Evolutionary conservation across 2,888 invertebrate species (phyloP).

Genomic region (Mechanitis mazaeus): DNA sequence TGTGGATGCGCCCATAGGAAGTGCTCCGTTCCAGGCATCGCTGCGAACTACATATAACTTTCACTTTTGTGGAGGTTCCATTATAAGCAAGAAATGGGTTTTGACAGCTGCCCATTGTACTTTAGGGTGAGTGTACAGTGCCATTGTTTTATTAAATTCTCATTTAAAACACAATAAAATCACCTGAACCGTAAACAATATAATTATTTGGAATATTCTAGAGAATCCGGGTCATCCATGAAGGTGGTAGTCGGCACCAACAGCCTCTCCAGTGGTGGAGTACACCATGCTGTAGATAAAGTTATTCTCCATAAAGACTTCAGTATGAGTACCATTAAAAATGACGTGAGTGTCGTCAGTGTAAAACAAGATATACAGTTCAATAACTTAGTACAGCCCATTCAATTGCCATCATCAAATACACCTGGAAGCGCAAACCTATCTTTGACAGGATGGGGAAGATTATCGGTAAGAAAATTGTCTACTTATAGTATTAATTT

Average conservation of each 20-base stretch:
- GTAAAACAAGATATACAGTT: slow-evolving; percentile 48
- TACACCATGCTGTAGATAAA: slow-evolving; percentile 47
- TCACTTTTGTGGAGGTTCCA: slow-evolving; percentile 67
- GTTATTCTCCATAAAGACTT: slow-evolving; percentile 63
- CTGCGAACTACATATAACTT: slow-evolving; percentile 44
- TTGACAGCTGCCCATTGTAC: slow-evolving; percentile 72
- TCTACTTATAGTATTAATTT: too few relatives aligned
- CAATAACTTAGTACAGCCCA: slow-evolving; percentile 49
- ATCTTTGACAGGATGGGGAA: slow-evolving; percentile 70
- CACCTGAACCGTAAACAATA: too few relatives aligned
- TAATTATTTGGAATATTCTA: slow-evolving; percentile 10
- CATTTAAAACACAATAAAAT: too few relatives aligned
- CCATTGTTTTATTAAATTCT: neutral
- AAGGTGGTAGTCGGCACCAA: slow-evolving; percentile 69
- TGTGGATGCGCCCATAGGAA: slow-evolving; percentile 54
- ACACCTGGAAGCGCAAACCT: slow-evolving; percentile 49
- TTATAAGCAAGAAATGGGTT: slow-evolving; percentile 60
- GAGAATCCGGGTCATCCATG: slow-evolving; percentile 28
- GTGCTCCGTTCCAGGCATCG: slow-evolving; percentile 69
- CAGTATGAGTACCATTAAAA: slow-evolving; percentile 44
- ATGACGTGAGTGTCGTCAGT: slow-evolving; percentile 69
- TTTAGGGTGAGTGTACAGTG: slow-evolving; percentile 43
- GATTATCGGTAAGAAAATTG: slow-evolving; percentile 50
- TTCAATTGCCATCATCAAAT: slow-evolving; percentile 47
- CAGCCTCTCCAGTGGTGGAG: slow-evolving; percentile 59